These are phyloP conservation scores for Drosophila demipolita DNA, from an alignment of 2,888 invertebrate genomes.

Conservation along the genomic window DNA sequence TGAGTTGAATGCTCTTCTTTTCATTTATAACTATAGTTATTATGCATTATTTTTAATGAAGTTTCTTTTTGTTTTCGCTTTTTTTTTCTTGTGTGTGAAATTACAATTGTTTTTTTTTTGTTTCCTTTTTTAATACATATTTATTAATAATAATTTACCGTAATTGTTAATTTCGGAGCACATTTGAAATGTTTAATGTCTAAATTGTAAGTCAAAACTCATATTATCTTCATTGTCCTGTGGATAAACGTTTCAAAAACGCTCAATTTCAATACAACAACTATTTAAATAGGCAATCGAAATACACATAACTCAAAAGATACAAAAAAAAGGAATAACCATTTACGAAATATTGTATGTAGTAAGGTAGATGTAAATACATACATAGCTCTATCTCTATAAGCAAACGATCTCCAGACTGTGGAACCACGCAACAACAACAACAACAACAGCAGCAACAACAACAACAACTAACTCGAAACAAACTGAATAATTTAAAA, in stretches of 20 bases:
- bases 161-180: slow-evolving; percentile 59
- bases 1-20: slow-evolving; percentile 59
- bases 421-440: slow-evolving; percentile 28
- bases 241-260: slow-evolving; percentile 71
- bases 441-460: slow-evolving; percentile 7
- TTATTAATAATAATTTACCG: slow-evolving; percentile 54
- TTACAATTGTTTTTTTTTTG: slow-evolving; percentile 44
- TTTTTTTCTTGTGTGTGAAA: slow-evolving; percentile 49
- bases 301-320: slow-evolving; percentile 34
- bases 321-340: slow-evolving; percentile 17
- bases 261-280: slow-evolving; percentile 73
- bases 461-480: slow-evolving; percentile 35
- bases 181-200: slow-evolving; percentile 69
- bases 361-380: slow-evolving; percentile 39
- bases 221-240: slow-evolving; percentile 66
- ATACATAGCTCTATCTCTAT: slow-evolving; percentile 45
- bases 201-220: slow-evolving; percentile 77
- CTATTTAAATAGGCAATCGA: slow-evolving; percentile 59
- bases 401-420: slow-evolving; percentile 45
- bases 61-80: slow-evolving; percentile 34
- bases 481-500: slow-evolving; percentile 45
- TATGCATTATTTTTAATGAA: slow-evolving; percentile 61
- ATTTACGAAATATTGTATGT: slow-evolving; percentile 37
- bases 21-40: slow-evolving; percentile 66
- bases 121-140: slow-evolving; percentile 38